Conservation (phyloP, 2,113 vertebrate species). For the Chlorodrepanis virens region DNA sequence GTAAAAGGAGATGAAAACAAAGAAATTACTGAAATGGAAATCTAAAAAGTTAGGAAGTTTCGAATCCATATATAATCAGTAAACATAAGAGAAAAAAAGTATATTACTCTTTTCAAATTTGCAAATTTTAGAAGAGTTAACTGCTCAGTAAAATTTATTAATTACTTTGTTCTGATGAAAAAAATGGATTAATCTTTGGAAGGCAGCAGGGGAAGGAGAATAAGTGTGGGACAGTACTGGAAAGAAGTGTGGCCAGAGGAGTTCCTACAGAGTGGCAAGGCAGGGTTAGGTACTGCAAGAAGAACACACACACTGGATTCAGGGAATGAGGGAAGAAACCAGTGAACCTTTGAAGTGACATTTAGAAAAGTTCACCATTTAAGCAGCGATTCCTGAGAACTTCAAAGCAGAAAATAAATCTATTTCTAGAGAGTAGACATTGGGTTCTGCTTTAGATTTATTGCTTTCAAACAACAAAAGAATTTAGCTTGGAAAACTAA, state of each 20-base stretch:
- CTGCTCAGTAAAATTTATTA: neutral
- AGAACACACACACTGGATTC: neutral
- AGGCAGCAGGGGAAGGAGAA: neutral
- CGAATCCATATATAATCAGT: neutral
- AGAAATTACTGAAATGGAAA: neutral
- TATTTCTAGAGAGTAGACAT: neutral
- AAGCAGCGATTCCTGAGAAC: neutral
- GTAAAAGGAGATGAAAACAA: neutral
- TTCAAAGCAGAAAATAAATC: conserved; percentile 34
- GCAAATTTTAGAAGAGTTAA: neutral
- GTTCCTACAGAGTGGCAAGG: neutral
- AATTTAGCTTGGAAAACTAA: neutral
- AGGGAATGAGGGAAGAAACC: neutral
- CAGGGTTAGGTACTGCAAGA: neutral
- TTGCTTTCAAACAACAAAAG: neutral
- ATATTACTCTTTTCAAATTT: neutral
- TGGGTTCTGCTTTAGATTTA: neutral
- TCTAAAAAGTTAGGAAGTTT: neutral
- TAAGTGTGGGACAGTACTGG: neutral
- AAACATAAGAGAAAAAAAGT: neutral
- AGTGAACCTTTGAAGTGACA: conserved; percentile 43
- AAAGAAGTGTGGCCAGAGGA: neutral
- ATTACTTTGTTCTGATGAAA: neutral
- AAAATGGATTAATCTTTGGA: neutral
- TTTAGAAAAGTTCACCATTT: conserved; percentile 60